Base-by-base conservation (phyloP, 2,888 invertebrate genomes). In the Patella ulyssiponensis region DNA sequence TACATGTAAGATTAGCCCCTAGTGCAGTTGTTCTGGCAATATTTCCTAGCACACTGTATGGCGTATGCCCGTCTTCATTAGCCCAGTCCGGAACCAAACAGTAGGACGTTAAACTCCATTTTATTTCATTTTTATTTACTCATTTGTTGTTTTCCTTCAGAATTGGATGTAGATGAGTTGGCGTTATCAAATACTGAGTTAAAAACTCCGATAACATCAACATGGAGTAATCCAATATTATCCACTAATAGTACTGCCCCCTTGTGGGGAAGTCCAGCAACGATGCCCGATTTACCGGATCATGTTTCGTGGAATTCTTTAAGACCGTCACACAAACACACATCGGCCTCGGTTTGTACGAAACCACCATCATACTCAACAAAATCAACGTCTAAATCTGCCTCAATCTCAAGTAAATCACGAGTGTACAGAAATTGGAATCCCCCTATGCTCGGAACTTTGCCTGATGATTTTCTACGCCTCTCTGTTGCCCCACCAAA, bases 401-500 rank as follows among this genome's bases (percentile, higher is more conserved):
- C 69, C 52, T 69, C 75, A 12, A 27, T 78, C 74, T 76, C 83
- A 71, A 74, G 77, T 1, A 82, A 82, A 56, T 85, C 86, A 72
- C 81, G 79, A 20, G 85, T 82, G 27, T 89, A 90, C 91, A 92
- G 90, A 56, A 95, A 94, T 89, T 96, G 96, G 96, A 94, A 95
- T 80, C 96, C 96, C 17, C 95, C 95, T 69, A 92, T 96, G 92
- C 89, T 97, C 70, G 95, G 96, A 0, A 95, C 95, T 0, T 91
- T 97, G 76, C 96, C 96, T 1, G 94, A 95, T 64, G 95, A 94
- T 90, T 97, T 97, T 91, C 93, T 97, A 64, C 94, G 96, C 76
- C 77, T 89, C 70, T 77, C 76, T 9, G 64, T 71, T 33, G 33
- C 27, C 33, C n/a, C n/a, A 20, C 20, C 64, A 15, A 23, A 23